Evolutionary conservation across 2,113 vertebrate species (phyloP), one percentile per base, ranked within the genome.

Genomic region (Erythrolamprus reginae): DNA sequence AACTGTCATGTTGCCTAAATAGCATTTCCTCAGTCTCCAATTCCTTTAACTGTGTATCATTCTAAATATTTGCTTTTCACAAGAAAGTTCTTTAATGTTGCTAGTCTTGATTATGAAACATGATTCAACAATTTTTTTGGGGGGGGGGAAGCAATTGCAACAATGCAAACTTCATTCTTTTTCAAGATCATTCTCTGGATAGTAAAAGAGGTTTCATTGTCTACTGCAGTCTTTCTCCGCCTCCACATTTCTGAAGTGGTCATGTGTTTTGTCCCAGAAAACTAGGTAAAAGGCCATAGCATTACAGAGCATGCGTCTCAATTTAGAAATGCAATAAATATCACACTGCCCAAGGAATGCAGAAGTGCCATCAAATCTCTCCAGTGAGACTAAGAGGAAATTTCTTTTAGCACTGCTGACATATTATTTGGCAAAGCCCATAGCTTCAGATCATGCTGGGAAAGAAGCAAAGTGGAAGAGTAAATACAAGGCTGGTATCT

Each of bases 251-350:
- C 91, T 86, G 33, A 56, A 26, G 12, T 65, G 0, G 86, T 92
- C 92, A 83, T 92, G 58, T 89, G 93, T 21, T 26, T 42, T 0
- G 50, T 91, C 1, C 1, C 5, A 84, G 55, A 89, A 3, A 96
- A 96, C 91, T 93, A 88, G 96, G 95, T 24, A 6, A 96, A 96
- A 96, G 94, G 94, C 94, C 92, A 65, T 12, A 0, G 19, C 13
- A 70, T 53, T 10, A 53, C 83, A 9, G 92, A 91, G 92, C 48
- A 65, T 52, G 42, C 88, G 33, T 8, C 0, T 13, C 13, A 4
- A 84, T 90, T 3, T 1, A 0, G 5, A 65, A 84, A 58, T 77
- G 89, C 38, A 65, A 33, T 65, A 33, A 3, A 1, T 48, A 21
- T 90, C 84, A 1, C 82, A 84, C 53, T 3, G 10, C 45, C 0